Percentiles rank a stretch among this genome's conserved stretches.
These are phyloP conservation scores for Noctilio leporinus DNA, from an alignment of 2,113 vertebrate species.

Conservation along the genomic window DNA sequence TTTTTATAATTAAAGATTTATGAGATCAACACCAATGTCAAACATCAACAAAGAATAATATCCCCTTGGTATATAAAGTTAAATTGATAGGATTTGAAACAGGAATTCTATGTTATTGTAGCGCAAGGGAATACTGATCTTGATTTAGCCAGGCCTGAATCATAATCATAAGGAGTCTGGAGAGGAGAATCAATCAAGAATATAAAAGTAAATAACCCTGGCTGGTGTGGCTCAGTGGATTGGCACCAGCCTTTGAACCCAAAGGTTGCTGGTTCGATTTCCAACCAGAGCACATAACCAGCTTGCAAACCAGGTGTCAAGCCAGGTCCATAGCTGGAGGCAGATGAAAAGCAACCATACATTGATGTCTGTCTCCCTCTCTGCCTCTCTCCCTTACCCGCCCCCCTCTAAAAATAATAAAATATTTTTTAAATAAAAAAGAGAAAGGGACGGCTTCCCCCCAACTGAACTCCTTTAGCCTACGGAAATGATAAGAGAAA, in stretches of 20 bases:
- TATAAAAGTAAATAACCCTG: neutral
- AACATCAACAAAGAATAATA: neutral
- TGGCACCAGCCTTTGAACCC: too few species aligned
- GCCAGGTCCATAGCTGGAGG: too few species aligned
- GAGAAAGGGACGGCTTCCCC: neutral
- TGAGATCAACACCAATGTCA: neutral
- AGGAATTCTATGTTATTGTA: neutral
- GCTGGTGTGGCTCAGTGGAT: too few species aligned
- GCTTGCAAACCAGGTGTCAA: too few species aligned
- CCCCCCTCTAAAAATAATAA: too few species aligned
- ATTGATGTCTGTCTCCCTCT: too few species aligned
- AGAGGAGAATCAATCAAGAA: neutral
- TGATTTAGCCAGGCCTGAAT: neutral
- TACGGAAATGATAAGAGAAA: neutral
- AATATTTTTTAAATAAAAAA: too few species aligned
- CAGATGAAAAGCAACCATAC: too few species aligned
- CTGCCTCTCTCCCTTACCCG: too few species aligned
- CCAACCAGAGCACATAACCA: too few species aligned
- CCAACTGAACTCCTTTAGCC: neutral
- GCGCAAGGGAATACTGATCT: neutral
- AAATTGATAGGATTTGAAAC: neutral
- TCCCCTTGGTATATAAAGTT: neutral
- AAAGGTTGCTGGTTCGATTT: too few species aligned
- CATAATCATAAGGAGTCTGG: neutral
- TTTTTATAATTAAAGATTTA: neutral